Evolutionary conservation across 2,888 invertebrate genomes (phyloP).

Genomic region (Lissonota sp.): DNA sequence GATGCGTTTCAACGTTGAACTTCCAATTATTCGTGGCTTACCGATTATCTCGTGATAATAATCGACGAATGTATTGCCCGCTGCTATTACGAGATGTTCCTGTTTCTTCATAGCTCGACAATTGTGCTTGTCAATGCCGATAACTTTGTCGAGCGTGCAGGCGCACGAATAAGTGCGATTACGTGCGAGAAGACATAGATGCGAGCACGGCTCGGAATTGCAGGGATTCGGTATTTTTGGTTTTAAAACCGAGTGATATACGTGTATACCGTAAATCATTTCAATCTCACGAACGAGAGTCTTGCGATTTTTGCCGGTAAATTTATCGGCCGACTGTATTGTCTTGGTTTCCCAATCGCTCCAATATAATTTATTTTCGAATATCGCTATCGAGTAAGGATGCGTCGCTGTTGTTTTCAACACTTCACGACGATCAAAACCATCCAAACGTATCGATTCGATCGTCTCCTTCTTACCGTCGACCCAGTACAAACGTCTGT

Average conservation of each 20-base stretch:
- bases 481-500: slow-evolving; percentile 93
- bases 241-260: slow-evolving; percentile 90
- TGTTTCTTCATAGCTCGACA: slow-evolving; percentile 85
- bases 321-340: slow-evolving; percentile 91
- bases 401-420: slow-evolving; percentile 88
- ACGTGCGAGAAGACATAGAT: slow-evolving; percentile 90
- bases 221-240: slow-evolving; percentile 87
- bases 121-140: slow-evolving; percentile 85
- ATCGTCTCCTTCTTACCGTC: slow-evolving; percentile 90
- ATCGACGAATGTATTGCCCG: slow-evolving; percentile 86
- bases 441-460: slow-evolving; percentile 88
- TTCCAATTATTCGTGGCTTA: slow-evolving; percentile 85
- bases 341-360: slow-evolving; percentile 93
- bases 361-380: slow-evolving; percentile 95
- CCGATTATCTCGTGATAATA: slow-evolving; percentile 89
- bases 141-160: slow-evolving; percentile 90
- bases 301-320: slow-evolving; percentile 88
- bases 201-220: slow-evolving; percentile 87
- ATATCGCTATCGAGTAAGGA: slow-evolving; percentile 93
- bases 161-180: slow-evolving; percentile 87
- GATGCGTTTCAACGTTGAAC: slow-evolving; percentile 84
- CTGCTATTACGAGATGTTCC: slow-evolving; percentile 86
- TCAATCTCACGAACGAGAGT: slow-evolving; percentile 85
- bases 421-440: slow-evolving; percentile 88
- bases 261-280: slow-evolving; percentile 88